Conservation (phyloP, 2,797 vertebrate genomes). For the Pteropus rufus region DNA sequence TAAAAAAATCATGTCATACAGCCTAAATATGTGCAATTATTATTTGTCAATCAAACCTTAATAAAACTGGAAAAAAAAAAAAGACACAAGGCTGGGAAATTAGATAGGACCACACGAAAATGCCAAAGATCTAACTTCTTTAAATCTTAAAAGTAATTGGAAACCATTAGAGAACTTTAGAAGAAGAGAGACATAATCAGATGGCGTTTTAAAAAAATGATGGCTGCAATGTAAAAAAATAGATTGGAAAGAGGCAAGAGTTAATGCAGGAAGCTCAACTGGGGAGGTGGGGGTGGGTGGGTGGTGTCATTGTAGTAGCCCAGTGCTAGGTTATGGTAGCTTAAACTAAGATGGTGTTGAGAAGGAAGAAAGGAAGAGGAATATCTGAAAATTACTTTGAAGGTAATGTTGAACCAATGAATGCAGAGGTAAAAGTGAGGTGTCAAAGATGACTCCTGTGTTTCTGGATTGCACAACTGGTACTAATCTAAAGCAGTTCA, state of each 20-base stretch:
- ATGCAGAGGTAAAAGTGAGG: not conserved
- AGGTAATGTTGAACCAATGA: not conserved
- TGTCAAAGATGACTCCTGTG: not conserved
- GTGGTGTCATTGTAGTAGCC: not conserved
- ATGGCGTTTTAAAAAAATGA: not conserved
- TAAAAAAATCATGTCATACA: not conserved
- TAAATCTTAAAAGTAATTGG: not conserved
- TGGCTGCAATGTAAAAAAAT: not conserved
- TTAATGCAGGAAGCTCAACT: not conserved
- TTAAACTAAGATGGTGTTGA: not conserved
- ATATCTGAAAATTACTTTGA: not conserved
- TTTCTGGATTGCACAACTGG: not conserved
- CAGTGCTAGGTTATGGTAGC: not conserved
- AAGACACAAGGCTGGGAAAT: not conserved
- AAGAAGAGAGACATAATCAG: not conserved
- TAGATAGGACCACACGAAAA: not conserved
- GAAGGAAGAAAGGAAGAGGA: not conserved
- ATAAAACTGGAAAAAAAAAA: not conserved
- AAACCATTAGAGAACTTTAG: not conserved
- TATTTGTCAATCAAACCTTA: not conserved
- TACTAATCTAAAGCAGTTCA: not conserved
- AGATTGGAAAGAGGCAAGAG: not conserved
- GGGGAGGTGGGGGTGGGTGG: too few species aligned
- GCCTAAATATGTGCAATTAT: not conserved
- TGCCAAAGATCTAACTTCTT: not conserved